Percentiles rank a stretch among this genome's conserved stretches.
phyloP scores from a whole-genome alignment of 1,140 invertebrate species.

The Bombus difficillimus region DNA sequence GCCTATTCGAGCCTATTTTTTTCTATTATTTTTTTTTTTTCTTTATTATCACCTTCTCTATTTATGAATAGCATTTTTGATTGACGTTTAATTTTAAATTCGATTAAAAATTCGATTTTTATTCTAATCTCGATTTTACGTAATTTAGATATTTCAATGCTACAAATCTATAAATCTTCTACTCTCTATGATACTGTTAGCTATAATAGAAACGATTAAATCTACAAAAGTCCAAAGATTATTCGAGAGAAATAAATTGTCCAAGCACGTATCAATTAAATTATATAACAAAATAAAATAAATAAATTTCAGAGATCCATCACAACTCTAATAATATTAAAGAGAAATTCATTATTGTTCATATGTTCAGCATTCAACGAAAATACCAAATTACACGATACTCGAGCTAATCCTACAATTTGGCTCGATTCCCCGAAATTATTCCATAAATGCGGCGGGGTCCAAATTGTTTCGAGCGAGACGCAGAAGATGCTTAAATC shows the following conservation, averaged over 20 bases:
- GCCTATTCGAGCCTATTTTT: background rate
- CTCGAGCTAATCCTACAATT: background rate
- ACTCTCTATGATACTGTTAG: too few species aligned
- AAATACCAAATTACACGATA: background rate
- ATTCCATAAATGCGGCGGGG: background rate
- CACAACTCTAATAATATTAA: background rate
- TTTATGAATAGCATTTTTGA: background rate
- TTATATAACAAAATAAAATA: background rate
- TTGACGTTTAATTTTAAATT: background rate
- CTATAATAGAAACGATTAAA: too few species aligned
- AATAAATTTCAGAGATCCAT: background rate
- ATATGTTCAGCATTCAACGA: background rate
- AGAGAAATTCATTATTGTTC: background rate
- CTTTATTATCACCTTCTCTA: too few species aligned
- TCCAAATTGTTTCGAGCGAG: background rate
- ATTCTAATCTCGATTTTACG: too few species aligned
- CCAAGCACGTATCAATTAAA: background rate
- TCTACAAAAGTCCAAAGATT: background rate
- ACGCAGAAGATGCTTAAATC: conserved; percentile 1
- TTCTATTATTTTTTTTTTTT: background rate
- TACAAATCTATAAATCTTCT: background rate
- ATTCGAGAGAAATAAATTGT: background rate
- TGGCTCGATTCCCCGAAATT: background rate
- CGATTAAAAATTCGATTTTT: background rate
- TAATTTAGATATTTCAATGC: background rate